Percentiles rank a stretch among this genome's conserved stretches.
Evolutionary conservation across 2,888 invertebrate species (phyloP).

Genomic region (Lasioglossum marginatum): DNA sequence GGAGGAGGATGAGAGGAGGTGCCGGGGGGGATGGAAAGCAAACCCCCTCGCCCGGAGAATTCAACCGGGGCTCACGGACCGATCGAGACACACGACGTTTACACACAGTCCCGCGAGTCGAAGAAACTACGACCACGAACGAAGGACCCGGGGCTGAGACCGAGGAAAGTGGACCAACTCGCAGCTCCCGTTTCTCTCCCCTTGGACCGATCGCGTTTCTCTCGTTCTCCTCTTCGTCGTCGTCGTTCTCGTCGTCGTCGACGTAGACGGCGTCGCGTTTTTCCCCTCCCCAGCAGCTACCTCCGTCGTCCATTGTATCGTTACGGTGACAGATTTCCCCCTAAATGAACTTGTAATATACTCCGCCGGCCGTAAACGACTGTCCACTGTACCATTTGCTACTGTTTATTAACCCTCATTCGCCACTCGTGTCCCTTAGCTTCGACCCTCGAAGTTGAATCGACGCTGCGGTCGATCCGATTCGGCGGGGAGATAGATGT

Average conservation of each 20-base stretch:
- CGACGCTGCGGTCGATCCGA: neutral
- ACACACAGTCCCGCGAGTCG: slow-evolving; percentile 23
- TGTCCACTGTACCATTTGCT: neutral
- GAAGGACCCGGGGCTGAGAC: neutral
- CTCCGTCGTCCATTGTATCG: neutral
- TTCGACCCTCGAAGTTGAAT: neutral
- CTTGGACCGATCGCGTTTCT: neutral
- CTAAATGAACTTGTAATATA: slow-evolving; percentile 3
- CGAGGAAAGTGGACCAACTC: neutral
- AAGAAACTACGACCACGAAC: slow-evolving; percentile 15
- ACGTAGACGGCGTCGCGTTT: neutral
- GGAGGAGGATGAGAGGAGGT: neutral
- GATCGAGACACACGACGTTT: slow-evolving; percentile 29
- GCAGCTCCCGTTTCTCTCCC: neutral
- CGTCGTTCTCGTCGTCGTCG: neutral
- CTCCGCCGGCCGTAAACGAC: neutral
- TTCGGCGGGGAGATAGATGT: neutral
- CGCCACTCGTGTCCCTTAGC: neutral
- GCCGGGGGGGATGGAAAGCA: slow-evolving; percentile 24
- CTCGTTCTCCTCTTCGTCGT: neutral
- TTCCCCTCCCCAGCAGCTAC: neutral
- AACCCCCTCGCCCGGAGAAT: slow-evolving; percentile 47
- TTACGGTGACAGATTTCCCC: neutral
- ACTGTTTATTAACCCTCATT: neutral
- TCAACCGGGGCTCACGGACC: slow-evolving; percentile 42